Evolutionary conservation across 2,113 vertebrate genomes (phyloP).

Genomic region (Aspidoscelis tigris): DNA sequence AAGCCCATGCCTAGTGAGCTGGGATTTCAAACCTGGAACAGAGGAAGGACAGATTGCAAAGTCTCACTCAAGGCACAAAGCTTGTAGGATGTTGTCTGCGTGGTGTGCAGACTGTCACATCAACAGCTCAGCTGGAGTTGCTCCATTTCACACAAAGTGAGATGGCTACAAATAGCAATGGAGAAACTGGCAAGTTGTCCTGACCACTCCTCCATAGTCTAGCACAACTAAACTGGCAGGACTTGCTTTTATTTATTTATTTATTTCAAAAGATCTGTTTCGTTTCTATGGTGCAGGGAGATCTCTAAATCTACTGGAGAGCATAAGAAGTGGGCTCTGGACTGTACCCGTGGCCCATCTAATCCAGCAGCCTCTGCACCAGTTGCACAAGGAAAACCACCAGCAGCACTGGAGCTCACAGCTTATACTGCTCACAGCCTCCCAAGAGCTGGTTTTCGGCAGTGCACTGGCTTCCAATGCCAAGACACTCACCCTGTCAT

Average conservation of each 20-base stretch:
- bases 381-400: background rate
- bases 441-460: no score
- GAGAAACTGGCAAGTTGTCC: background rate
- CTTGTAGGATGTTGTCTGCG: background rate
- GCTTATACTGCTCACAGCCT: no score
- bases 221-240: background rate
- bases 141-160: background rate
- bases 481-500: no score
- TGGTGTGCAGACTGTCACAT: background rate
- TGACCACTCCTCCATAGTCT: background rate
- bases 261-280: background rate
- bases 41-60: background rate
- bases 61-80: background rate
- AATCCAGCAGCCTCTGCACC: background rate
- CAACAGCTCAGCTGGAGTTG: background rate
- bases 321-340: no score
- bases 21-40: background rate
- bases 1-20: background rate
- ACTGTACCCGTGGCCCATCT: no score
- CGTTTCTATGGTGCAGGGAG: no score
- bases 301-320: no score
- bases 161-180: background rate
- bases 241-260: no score
- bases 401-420: background rate
- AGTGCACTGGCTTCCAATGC: no score